Conservation (phyloP, 2,113 vertebrate genomes). For the Nothocercus julius region DNA sequence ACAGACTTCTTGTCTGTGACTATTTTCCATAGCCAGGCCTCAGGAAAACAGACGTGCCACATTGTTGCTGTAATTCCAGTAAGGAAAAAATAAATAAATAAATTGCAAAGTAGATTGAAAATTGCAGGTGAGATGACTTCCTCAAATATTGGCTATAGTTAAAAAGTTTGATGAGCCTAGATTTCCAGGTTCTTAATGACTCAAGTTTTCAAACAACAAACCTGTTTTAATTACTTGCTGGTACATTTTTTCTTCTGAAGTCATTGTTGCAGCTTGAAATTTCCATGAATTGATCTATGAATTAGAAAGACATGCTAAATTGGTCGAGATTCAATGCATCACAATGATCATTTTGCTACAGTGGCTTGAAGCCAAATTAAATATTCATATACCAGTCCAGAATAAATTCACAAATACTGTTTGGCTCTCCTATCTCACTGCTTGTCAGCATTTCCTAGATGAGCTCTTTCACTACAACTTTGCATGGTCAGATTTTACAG, state of each 20-base stretch:
- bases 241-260: conserved; percentile 28
- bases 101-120: not conserved
- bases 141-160: not conserved
- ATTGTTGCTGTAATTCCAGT: not conserved
- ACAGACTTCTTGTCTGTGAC: not conserved
- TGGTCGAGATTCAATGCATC: conserved; percentile 72
- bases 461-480: conserved; percentile 69
- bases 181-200: conserved; percentile 57
- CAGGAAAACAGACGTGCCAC: conserved; percentile 34
- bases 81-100: not conserved
- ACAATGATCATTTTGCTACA: conserved; percentile 71
- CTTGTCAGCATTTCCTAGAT: conserved; percentile 76
- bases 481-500: conserved; percentile 68
- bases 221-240: conserved; percentile 60
- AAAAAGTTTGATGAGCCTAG: conserved; percentile 10
- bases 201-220: conserved; percentile 47
- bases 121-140: not conserved
- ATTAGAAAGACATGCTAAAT: conserved; percentile 74
- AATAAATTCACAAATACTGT: conserved; percentile 77
- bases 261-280: conserved; percentile 32
- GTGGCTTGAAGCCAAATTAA: conserved; percentile 75
- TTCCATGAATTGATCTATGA: conserved; percentile 71
- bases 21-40: conserved; percentile 51
- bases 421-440: conserved; percentile 72
- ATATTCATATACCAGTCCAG: conserved; percentile 76